phyloP scores from a whole-genome alignment of 2,888 invertebrate genomes.

The Drosophila acutilabella region DNA sequence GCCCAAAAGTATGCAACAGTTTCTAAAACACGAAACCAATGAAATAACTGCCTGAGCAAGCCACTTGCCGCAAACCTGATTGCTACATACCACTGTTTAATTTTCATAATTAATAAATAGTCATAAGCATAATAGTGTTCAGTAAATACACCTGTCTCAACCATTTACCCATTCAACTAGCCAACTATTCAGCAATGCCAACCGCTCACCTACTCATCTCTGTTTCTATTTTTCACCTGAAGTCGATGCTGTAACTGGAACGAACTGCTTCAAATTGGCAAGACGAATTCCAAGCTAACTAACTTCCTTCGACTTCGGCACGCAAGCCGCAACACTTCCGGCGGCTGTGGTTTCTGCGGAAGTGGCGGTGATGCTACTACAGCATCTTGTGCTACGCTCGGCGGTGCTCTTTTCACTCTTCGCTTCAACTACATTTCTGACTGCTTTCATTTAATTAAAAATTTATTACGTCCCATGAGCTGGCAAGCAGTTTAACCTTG shows the following conservation, averaged over 20 bases:
- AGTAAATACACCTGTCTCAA: background rate
- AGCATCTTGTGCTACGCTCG: background rate
- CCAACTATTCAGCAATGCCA: background rate
- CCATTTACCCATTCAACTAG: background rate
- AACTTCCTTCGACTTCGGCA: conserved; percentile 41
- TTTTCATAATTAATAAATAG: conserved; percentile 40
- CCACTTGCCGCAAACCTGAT: conserved; percentile 1
- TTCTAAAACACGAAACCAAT: background rate
- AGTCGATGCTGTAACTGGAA: background rate
- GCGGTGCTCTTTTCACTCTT: background rate
- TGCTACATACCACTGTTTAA: conserved; percentile 20
- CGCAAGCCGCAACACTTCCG: conserved; percentile 62
- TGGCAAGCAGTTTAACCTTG: conserved; percentile 23
- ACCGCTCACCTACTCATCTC: background rate
- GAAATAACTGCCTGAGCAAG: background rate
- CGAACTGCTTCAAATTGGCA: conserved; percentile 38
- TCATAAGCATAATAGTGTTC: conserved; percentile 7
- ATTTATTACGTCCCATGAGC: conserved; percentile 58
- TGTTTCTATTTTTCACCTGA: conserved; percentile 2
- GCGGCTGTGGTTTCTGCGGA: conserved; percentile 46
- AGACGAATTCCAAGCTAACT: conserved; percentile 50
- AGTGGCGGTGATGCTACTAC: conserved; percentile 21
- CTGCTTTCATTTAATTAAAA: conserved; percentile 74
- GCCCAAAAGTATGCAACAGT: conserved; percentile 1
- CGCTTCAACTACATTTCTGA: conserved; percentile 43